Conservation (phyloP, 2,113 vertebrate species). For the Notarius quadriscutis region DNA sequence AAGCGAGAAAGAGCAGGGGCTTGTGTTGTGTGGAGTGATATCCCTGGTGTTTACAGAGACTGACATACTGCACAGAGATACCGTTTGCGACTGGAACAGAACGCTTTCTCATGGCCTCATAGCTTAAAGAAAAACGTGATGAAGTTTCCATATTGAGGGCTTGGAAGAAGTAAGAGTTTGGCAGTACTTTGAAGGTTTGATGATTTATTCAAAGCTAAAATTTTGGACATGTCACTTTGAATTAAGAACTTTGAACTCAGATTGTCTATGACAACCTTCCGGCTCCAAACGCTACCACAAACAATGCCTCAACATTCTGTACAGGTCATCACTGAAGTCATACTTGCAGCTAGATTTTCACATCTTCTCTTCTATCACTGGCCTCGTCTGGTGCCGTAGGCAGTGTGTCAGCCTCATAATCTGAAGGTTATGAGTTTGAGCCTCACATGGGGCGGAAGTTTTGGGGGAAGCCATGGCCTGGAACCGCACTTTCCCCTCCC, state of each 20-base stretch:
- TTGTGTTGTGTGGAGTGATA: slow-evolving; percentile 10
- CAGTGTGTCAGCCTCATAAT: too few species aligned
- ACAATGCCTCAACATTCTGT: neutral
- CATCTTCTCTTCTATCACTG: too few species aligned
- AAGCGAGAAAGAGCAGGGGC: slow-evolving; percentile 15
- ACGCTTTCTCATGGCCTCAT: neutral
- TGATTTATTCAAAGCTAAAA: neutral
- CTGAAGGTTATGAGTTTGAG: too few species aligned
- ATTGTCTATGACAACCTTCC: neutral
- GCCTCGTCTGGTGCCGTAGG: too few species aligned
- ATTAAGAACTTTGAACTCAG: neutral
- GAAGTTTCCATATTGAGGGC: neutral
- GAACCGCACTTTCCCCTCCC: too few species aligned
- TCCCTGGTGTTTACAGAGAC: slow-evolving; percentile 14
- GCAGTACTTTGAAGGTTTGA: neutral
- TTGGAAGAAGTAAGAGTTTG: neutral
- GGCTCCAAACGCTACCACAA: neutral
- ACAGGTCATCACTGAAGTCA: neutral
- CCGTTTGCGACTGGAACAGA: neutral
- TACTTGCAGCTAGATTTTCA: too few species aligned
- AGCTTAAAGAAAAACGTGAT: neutral
- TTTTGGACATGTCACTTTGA: neutral
- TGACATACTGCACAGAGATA: slow-evolving; percentile 17
- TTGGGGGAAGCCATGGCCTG: too few species aligned
- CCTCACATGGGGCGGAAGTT: too few species aligned